Conservation (phyloP, 2,888 invertebrate genomes). For the Morinoia aosen region DNA sequence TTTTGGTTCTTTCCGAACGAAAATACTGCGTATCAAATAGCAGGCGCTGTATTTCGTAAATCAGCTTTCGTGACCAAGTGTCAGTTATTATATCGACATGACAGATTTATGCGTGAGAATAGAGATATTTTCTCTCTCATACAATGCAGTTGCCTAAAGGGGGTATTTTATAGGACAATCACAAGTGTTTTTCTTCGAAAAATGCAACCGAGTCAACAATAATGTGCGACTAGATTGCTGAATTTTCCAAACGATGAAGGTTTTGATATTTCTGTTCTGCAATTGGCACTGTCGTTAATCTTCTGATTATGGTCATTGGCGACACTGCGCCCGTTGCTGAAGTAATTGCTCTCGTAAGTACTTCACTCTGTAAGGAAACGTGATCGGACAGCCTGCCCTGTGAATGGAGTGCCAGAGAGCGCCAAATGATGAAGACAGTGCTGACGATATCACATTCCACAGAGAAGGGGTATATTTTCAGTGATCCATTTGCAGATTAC, state of each 20-base stretch:
- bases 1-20: no score
- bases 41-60: background rate
- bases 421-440: background rate
- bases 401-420: background rate
- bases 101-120: background rate
- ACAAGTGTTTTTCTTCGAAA: background rate
- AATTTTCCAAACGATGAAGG: background rate
- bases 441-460: background rate
- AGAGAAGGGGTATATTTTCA: background rate
- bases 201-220: background rate
- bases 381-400: background rate
- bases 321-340: background rate
- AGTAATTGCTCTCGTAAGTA: background rate
- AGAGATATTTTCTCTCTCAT: background rate
- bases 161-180: background rate
- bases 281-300: background rate
- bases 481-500: constrained; percentile 19
- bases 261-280: background rate
- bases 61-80: background rate
- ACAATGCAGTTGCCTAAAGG: background rate
- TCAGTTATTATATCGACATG: background rate
- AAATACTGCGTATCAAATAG: background rate
- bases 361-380: background rate
- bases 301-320: background rate
- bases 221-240: background rate